These are phyloP conservation scores for Okapia johnstoni DNA, from an alignment of 2,113 vertebrate species.

Conservation along the genomic window DNA sequence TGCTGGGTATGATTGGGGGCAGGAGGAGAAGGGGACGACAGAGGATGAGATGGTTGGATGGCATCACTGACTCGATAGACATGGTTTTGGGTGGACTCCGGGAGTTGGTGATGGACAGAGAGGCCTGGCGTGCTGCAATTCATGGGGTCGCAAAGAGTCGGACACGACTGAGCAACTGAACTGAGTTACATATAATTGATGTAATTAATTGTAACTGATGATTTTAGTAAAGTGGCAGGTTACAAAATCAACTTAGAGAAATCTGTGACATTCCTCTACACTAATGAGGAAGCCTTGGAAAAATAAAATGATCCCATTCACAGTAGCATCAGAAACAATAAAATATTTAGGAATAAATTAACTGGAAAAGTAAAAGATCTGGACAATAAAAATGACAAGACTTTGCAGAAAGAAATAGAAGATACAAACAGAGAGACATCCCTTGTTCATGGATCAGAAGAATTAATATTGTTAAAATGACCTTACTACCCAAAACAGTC, in stretches of 20 bases:
- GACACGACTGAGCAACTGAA: background rate
- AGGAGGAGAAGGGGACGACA: background rate
- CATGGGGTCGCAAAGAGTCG: background rate
- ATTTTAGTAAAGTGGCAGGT: background rate
- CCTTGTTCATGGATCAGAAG: background rate
- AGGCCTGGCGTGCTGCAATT: rapidly evolving
- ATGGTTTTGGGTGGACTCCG: background rate
- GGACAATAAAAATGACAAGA: background rate
- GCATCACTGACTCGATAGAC: background rate
- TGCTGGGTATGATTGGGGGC: background rate
- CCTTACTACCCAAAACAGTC: background rate
- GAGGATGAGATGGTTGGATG: background rate
- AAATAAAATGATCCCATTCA: background rate
- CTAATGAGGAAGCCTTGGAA: background rate
- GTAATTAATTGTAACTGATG: background rate
- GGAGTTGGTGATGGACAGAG: background rate
- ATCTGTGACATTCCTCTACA: background rate
- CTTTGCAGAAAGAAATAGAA: background rate
- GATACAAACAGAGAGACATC: background rate
- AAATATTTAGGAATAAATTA: background rate
- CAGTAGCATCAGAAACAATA: background rate
- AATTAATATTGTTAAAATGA: background rate
- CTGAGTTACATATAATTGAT: background rate
- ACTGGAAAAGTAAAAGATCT: background rate
- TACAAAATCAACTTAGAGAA: background rate